Evolutionary conservation across 1,140 invertebrate genomes (phyloP), one percentile per base, ranked within the genome.

Genomic region (Leptoteleia sp.): DNA sequence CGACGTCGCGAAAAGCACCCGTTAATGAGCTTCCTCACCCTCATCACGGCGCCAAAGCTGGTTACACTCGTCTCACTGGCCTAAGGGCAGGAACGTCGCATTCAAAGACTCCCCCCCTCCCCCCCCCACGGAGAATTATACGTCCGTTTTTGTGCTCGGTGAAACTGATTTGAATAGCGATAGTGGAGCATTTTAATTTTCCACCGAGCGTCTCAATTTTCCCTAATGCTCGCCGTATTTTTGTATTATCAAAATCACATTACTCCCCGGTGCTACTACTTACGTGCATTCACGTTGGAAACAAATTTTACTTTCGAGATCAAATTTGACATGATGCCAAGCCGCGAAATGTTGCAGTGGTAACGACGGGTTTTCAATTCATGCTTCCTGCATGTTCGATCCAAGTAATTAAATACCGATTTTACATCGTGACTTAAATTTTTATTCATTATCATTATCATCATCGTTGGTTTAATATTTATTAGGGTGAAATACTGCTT

Each of bases 21-120:
- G 85, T 86, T 89, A 89, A 89, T 89, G 88, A 89, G 88, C 88
- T 89, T 88, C 84, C 87, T 89, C 87, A 86, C 84, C 85, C 85
- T 87, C 82, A 79, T 70, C 82, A 72, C n/a, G n/a, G 77, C 83
- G 85, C 71, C 75, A 84, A 87, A 88, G 82, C 85, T 81, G 83
- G 85, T 88, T 84, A 85, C 84, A 83, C 84, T 82, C 70, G 73
- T 85, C 82, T 84, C 79, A 71, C 81, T 81, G 80, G 75, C 48
- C 43, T 42, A 45, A 61, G 55, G 75, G 67, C 77, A 64, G 75
- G 81, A 81, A 79, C 52, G 65, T 64, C 80, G 81, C 85, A 87
- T 87, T 88, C 84, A 85, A 85, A 86, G 85, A 82, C 84, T 80
- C 79, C n/a, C n/a, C n/a, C n/a, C n/a, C n/a, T n/a, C n/a, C n/a